Percentiles rank a stretch among this genome's conserved stretches.
These are phyloP conservation scores for Ypsolopha sequella DNA, from an alignment of 2,888 invertebrate species.

Conservation along the genomic window DNA sequence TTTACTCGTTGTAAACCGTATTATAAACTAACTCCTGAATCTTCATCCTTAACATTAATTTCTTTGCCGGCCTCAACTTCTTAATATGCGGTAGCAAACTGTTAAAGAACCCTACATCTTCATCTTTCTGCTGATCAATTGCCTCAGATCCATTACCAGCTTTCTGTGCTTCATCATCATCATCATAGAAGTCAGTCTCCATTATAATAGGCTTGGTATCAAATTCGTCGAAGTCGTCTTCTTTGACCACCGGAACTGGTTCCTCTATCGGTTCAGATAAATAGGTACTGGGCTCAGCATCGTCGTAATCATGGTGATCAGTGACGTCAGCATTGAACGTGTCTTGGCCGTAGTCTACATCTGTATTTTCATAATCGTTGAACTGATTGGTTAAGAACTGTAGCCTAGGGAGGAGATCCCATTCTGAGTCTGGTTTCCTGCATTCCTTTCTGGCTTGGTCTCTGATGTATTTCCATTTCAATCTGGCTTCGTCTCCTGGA, in stretches of 20 bases:
- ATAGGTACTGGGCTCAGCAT: conserved; percentile 19
- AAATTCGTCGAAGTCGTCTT: conserved; percentile 61
- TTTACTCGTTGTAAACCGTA: conserved; percentile 49
- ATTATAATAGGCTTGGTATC: conserved; percentile 58
- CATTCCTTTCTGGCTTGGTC: conserved; percentile 61
- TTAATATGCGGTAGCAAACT: conserved; percentile 58
- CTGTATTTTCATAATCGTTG: conserved; percentile 45
- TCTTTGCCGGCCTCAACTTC: conserved; percentile 57
- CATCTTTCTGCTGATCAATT: conserved; percentile 33
- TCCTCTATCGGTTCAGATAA: conserved; percentile 27
- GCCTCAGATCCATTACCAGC: conserved; percentile 16
- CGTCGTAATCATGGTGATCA: conserved; percentile 21
- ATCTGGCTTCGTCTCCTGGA: conserved; percentile 57
- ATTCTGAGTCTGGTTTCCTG: conserved; percentile 52
- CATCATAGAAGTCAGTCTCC: conserved; percentile 61
- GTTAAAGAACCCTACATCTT: conserved; percentile 60
- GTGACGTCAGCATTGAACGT: conserved; percentile 21
- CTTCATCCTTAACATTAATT: conserved; percentile 59
- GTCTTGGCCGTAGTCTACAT: conserved; percentile 25
- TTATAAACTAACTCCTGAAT: conserved; percentile 62
- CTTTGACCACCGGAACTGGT: conserved; percentile 10
- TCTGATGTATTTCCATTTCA: conserved; percentile 61
- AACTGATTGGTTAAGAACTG: conserved; percentile 57
- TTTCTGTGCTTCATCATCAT: conserved; percentile 49
- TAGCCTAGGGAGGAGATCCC: conserved; percentile 52